Conservation (phyloP, 2,888 invertebrate genomes). For the Anticlea derivata region DNA sequence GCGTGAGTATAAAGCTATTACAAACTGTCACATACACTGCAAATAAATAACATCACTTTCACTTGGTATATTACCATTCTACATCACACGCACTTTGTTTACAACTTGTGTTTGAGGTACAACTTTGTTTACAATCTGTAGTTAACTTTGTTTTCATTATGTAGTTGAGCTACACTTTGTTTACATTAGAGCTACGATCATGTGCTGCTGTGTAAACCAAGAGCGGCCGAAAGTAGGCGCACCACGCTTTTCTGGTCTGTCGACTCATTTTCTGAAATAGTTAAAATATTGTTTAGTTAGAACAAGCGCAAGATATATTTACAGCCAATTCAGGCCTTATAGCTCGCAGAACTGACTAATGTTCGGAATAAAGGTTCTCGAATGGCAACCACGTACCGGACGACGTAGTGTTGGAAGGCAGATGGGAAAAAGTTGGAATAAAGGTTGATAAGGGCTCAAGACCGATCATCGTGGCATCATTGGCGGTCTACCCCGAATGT, state of each 20-base stretch:
- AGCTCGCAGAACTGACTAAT: no score
- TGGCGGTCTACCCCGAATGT: no score
- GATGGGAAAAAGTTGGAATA: no score
- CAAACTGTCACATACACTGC: not conserved
- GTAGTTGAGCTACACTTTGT: not conserved
- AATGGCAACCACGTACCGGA: no score
- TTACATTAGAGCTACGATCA: constrained; percentile 46
- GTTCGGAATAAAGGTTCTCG: no score
- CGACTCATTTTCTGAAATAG: constrained; percentile 85
- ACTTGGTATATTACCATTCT: not conserved
- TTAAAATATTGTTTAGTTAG: no score
- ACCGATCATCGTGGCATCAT: no score
- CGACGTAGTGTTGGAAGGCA: no score
- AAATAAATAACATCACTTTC: constrained; percentile 2
- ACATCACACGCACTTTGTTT: not conserved
- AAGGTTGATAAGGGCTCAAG: no score
- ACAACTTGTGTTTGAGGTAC: not conserved
- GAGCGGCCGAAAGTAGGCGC: constrained; percentile 90
- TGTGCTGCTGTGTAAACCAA: constrained; percentile 85
- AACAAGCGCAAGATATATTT: no score
- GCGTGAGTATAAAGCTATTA: not conserved
- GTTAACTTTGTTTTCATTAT: not conserved
- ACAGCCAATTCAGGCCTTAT: no score
- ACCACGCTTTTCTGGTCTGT: constrained; percentile 91
- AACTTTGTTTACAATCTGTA: not conserved